phyloP scores from a whole-genome alignment of 2,113 vertebrate genomes.

The Casuarius casuarius region DNA sequence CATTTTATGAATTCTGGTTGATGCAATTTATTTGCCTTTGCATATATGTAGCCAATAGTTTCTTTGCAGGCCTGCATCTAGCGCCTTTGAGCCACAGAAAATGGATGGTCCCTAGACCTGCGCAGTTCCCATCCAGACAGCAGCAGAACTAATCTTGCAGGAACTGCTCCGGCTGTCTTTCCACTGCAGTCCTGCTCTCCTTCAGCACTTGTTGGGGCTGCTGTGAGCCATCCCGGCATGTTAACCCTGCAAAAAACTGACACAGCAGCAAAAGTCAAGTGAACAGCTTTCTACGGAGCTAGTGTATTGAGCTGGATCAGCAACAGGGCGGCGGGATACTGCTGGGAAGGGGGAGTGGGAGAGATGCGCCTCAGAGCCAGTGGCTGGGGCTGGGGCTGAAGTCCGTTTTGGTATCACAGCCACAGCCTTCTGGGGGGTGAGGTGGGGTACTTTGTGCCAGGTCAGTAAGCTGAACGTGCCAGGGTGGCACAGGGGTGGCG shows the following conservation, averaged over 20 bases:
- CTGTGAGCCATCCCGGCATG: neutral
- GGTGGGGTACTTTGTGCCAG: neutral
- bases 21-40: neutral
- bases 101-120: rapidly evolving
- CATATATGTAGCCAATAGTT: neutral
- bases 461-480: neutral
- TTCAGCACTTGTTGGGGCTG: neutral
- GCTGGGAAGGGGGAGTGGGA: neutral
- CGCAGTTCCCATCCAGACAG: neutral
- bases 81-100: neutral
- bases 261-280: neutral
- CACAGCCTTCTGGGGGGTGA: neutral
- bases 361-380: neutral
- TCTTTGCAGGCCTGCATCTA: neutral
- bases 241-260: neutral
- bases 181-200: neutral
- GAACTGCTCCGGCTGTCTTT: rapidly evolving
- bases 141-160: neutral
- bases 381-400: neutral
- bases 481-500: neutral
- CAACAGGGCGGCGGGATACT: neutral
- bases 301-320: neutral
- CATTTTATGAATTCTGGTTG: neutral
- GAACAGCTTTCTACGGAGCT: neutral
- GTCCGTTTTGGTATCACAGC: neutral